Evolutionary conservation across 2,113 vertebrate species (phyloP).

Genomic region (Opisthocomus hoazin): DNA sequence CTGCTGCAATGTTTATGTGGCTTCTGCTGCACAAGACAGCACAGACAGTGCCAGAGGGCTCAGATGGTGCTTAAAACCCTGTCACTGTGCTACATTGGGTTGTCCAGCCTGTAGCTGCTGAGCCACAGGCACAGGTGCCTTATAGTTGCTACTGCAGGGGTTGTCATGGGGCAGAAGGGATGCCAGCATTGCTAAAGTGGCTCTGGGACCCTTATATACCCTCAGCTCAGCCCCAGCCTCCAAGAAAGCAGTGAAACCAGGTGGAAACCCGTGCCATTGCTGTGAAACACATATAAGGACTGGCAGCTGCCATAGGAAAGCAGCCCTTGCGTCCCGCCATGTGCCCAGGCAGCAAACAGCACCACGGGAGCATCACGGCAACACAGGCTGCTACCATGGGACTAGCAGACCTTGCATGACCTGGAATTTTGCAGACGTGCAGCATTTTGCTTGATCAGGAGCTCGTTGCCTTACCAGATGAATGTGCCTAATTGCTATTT

Average conservation of each 20-base stretch:
- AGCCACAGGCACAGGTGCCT: accelerated
- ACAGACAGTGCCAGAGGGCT: background rate
- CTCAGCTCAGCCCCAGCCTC: background rate
- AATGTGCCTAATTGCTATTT: background rate
- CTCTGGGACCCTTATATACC: background rate
- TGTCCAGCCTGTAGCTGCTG: background rate
- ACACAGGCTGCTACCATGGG: background rate
- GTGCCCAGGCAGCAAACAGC: background rate
- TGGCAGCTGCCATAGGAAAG: background rate
- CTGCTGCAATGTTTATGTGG: background rate
- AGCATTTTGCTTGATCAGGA: background rate
- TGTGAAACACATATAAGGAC: background rate
- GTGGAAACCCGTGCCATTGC: background rate
- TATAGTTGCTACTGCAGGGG: background rate
- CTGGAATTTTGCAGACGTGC: background rate
- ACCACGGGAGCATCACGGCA: background rate
- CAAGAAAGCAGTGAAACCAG: background rate
- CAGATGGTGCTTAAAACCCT: background rate
- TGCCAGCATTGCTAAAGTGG: background rate
- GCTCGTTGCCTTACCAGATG: background rate
- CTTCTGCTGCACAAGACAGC: background rate
- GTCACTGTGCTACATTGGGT: background rate
- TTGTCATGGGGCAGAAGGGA: background rate
- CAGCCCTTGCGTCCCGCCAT: too few relatives aligned
- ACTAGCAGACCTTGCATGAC: background rate